These are phyloP conservation scores for Eospalax fontanierii DNA, from an alignment of 2,797 vertebrate species.

Conservation along the genomic window DNA sequence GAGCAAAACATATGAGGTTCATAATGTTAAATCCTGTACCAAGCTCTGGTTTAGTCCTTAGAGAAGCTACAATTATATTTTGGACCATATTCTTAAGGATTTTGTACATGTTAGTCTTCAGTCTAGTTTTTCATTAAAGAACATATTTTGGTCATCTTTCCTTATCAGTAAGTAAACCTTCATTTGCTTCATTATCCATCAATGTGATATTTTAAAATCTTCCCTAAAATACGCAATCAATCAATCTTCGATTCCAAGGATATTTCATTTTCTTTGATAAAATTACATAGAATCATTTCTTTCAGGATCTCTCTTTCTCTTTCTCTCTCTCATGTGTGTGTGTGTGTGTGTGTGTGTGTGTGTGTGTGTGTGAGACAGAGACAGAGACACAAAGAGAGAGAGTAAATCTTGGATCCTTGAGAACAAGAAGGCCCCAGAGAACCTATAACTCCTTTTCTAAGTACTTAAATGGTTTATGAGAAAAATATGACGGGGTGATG, in stretches of 20 bases:
- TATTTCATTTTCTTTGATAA: conserved; percentile 32
- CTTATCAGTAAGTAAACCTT: conserved; percentile 9
- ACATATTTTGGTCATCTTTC: conserved; percentile 37
- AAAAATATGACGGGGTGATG: conserved; percentile 36
- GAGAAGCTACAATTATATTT: conserved; percentile 21
- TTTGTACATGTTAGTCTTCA: conserved; percentile 21
- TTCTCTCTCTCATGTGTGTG: background rate
- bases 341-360: too few relatives aligned
- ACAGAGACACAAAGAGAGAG: background rate
- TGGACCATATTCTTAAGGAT: background rate
- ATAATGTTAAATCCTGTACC: background rate
- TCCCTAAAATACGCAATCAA: background rate
- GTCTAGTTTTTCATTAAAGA: conserved; percentile 32
- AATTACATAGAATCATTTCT: conserved; percentile 35
- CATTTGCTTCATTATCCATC: conserved; percentile 13
- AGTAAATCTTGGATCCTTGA: background rate
- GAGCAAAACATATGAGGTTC: conserved; percentile 23
- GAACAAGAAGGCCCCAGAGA: background rate
- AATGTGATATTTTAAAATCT: conserved; percentile 23
- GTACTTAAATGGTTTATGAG: conserved; percentile 26
- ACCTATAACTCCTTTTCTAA: conserved; percentile 43
- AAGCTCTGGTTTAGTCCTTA: background rate
- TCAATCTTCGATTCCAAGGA: background rate
- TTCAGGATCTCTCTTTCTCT: background rate
- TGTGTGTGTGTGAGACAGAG: background rate